Evolutionary conservation across 2,797 vertebrate species (phyloP).

Genomic region (Molossus molossus): DNA sequence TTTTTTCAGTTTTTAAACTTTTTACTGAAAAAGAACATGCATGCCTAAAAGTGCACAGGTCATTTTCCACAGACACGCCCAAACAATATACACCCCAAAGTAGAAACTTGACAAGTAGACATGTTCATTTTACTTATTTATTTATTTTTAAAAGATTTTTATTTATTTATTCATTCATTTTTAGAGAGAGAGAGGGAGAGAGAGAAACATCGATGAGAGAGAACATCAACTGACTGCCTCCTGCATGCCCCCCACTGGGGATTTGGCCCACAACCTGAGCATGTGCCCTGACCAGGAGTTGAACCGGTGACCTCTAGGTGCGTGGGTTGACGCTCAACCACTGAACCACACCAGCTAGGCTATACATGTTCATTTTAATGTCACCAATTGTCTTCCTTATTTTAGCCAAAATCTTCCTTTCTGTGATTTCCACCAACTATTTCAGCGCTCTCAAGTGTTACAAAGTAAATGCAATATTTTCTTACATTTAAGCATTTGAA

Average conservation of each 20-base stretch:
- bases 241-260: no score
- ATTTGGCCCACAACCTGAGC: no score
- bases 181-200: no score
- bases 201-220: no score
- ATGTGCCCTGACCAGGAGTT: no score
- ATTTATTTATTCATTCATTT: no score
- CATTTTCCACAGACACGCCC: background rate
- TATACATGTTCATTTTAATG: background rate
- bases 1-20: background rate
- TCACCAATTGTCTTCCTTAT: background rate
- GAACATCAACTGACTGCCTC: no score
- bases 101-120: background rate
- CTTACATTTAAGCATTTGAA: conserved; percentile 24
- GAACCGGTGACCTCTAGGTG: no score
- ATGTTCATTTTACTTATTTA: background rate
- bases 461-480: conserved; percentile 11
- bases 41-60: background rate
- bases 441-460: conserved; percentile 4
- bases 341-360: no score
- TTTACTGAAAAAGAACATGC: background rate
- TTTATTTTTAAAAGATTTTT: no score
- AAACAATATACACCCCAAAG: background rate
- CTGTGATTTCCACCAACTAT: conserved; percentile 4
- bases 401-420: background rate
- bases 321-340: no score